These are phyloP conservation scores for Leptopilina boulardi DNA, from an alignment of 1,140 invertebrate species.

Conservation along the genomic window DNA sequence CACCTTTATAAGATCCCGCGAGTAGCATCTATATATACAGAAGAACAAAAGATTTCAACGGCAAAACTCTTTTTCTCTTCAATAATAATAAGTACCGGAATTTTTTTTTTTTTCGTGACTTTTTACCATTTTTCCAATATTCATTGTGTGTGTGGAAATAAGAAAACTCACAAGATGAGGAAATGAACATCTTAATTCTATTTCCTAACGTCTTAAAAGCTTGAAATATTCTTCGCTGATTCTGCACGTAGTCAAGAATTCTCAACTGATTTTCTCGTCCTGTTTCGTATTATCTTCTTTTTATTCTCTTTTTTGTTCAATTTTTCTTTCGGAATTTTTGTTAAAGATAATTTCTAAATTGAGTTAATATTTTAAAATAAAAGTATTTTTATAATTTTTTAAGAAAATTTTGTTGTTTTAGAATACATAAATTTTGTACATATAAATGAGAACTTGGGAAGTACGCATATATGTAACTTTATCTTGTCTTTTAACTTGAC, in stretches of 20 bases:
- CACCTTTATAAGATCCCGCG: background rate
- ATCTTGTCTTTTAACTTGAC: background rate
- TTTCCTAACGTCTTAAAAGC: background rate
- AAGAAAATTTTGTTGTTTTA: too few relatives aligned
- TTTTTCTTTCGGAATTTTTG: too few relatives aligned
- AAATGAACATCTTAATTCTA: background rate
- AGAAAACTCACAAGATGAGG: background rate
- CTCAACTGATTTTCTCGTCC: too few relatives aligned
- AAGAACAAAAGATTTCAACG: slow-evolving; percentile 12
- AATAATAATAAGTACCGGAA: background rate
- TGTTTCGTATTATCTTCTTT: too few relatives aligned
- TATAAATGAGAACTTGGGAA: too few relatives aligned
- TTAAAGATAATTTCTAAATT: too few relatives aligned
- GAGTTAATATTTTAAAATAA: too few relatives aligned
- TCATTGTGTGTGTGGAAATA: background rate
- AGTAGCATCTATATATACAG: background rate
- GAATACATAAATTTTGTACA: too few relatives aligned
- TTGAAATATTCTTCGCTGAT: background rate
- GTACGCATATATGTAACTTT: background rate
- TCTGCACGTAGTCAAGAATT: background rate
- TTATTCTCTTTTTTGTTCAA: too few relatives aligned
- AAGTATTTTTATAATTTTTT: too few relatives aligned
- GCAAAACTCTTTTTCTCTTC: background rate
- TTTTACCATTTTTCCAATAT: background rate
- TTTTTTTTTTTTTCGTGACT: background rate